A percentile compares a stretch with the other conserved stretches of the same genome.
Conservation (phyloP, 2,113 vertebrate genomes). For the Menidia beryllina region DNA sequence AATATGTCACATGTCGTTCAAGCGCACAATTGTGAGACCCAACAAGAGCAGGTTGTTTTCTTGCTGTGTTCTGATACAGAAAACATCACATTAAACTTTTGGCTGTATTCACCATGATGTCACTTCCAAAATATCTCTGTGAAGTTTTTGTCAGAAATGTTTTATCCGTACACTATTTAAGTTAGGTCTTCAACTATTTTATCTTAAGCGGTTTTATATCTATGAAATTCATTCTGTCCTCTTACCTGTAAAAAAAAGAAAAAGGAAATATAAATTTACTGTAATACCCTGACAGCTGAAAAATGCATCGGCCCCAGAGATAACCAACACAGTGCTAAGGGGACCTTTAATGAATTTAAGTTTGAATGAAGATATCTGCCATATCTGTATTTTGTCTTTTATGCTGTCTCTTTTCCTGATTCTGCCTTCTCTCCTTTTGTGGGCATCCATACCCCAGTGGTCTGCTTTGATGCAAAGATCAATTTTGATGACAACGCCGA, state of each 20-base stretch:
- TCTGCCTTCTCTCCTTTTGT: conserved; percentile 11
- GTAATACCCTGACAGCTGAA: conserved; percentile 53
- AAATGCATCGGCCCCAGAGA: conserved; percentile 49
- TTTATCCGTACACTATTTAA: neutral
- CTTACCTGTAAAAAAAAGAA: too few relatives aligned
- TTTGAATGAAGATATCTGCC: conserved; percentile 36
- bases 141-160: neutral
- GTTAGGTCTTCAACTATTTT: neutral
- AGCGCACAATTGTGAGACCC: too few relatives aligned
- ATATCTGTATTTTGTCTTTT: neutral
- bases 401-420: conserved; percentile 22
- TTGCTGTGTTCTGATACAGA: too few relatives aligned
- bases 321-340: conserved; percentile 56
- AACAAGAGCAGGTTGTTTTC: too few relatives aligned
- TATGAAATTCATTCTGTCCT: conserved; percentile 63
- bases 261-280: conserved; percentile 54
- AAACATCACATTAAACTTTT: too few relatives aligned
- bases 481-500: conserved; percentile 99
- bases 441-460: conserved; percentile 81
- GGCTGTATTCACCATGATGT: too few relatives aligned
- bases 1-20: too few relatives aligned
- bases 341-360: conserved; percentile 49
- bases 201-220: conserved; percentile 5
- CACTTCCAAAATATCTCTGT: too few relatives aligned
- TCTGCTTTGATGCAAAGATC: conserved; percentile 99